Conservation (phyloP, 2,888 invertebrate species). For the Portevinia maculata region DNA sequence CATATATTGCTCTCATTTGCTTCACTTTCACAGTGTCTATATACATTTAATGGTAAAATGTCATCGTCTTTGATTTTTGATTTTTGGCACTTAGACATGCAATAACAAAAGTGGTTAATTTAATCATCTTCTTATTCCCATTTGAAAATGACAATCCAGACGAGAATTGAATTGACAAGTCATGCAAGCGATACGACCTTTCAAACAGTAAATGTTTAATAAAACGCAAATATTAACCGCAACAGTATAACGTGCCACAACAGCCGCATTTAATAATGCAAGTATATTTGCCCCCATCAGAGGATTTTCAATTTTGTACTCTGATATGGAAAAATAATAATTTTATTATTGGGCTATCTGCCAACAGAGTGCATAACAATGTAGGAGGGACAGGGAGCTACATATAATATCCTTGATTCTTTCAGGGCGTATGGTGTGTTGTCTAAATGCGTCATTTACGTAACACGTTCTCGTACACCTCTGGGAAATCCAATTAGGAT, state of each 20-base stretch:
- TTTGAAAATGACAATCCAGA: background rate
- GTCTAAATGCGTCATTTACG: constrained; percentile 22
- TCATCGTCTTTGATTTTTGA: too few relatives aligned
- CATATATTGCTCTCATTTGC: too few relatives aligned
- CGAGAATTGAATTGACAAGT: background rate
- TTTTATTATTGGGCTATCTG: constrained; percentile 1
- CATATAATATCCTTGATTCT: constrained; percentile 49
- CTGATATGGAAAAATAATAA: background rate
- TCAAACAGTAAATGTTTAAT: constrained; percentile 39
- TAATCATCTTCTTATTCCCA: constrained; percentile 8
- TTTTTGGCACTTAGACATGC: too few relatives aligned
- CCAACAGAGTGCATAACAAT: background rate
- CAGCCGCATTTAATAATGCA: constrained; percentile 43
- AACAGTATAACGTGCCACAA: constrained; percentile 54
- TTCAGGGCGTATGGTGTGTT: constrained; percentile 9
- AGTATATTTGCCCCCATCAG: constrained; percentile 46
- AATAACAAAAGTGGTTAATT: background rate
- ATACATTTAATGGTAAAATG: too few relatives aligned
- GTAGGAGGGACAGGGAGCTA: background rate
- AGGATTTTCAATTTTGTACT: constrained; percentile 54
- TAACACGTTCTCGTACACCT: constrained; percentile 50
- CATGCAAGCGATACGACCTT: background rate
- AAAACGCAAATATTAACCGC: constrained; percentile 55
- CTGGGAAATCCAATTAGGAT: constrained; percentile 71
- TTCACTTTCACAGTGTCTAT: too few relatives aligned